A percentile compares a stretch with the other conserved stretches of the same genome.
phyloP scores from a whole-genome alignment of 2,797 vertebrate species.

The Periophthalmus magnuspinnatus region DNA sequence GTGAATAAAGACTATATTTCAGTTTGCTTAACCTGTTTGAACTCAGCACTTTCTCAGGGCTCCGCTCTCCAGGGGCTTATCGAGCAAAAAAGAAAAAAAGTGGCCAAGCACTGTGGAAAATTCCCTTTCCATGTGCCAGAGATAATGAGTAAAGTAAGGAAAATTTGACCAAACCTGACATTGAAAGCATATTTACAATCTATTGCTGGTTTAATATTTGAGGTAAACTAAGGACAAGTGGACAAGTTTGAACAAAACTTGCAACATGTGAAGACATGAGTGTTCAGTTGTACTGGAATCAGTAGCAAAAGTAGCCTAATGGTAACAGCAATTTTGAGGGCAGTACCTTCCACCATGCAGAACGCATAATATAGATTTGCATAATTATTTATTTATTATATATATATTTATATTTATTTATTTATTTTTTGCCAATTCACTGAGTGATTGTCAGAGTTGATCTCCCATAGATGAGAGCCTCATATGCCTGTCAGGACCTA shows the following conservation, averaged over 20 bases:
- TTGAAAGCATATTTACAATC: background rate
- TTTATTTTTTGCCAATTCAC: too few relatives aligned
- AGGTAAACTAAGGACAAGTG: conserved; percentile 14
- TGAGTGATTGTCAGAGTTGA: too few relatives aligned
- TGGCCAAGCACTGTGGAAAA: conserved; percentile 53
- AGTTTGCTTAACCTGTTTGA: conserved; percentile 72
- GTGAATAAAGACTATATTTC: conserved; percentile 9
- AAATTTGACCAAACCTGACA: conserved; percentile 5
- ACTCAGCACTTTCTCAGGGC: conserved; percentile 64
- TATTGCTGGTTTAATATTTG: background rate
- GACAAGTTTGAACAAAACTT: conserved; percentile 23
- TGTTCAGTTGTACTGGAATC: background rate
- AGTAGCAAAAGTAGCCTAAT: too few relatives aligned
- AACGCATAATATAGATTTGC: background rate
- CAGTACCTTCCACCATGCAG: background rate
- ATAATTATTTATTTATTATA: too few relatives aligned
- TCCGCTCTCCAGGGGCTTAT: conserved; percentile 52
- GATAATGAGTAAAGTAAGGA: conserved; percentile 23
- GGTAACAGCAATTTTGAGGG: background rate
- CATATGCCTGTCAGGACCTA: background rate
- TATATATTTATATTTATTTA: too few relatives aligned
- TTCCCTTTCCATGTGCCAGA: conserved; percentile 43
- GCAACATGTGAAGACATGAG: conserved; percentile 13
- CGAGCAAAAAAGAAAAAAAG: conserved; percentile 31
- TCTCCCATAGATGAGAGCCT: background rate